These are phyloP conservation scores for Drosophila albomicans DNA, from an alignment of 1,140 invertebrate species.

Conservation along the genomic window DNA sequence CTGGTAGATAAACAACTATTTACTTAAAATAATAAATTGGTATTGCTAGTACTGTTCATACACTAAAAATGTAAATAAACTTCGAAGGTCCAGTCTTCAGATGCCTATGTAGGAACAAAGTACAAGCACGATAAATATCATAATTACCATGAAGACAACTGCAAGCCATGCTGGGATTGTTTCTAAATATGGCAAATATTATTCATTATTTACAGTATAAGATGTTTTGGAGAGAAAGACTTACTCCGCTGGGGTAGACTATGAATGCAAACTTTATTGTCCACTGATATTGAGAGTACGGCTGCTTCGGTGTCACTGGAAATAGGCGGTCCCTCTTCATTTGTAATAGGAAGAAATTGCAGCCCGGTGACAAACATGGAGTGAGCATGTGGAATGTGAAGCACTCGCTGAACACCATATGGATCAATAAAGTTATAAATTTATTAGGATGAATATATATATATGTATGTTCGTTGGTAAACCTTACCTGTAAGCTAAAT, in stretches of 20 bases:
- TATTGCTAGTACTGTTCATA: slow-evolving; percentile 41
- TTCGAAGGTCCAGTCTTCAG: slow-evolving; percentile 85
- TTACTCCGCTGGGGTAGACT: slow-evolving; percentile 93
- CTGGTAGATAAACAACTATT: slow-evolving; percentile 55
- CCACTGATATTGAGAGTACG: slow-evolving; percentile 96
- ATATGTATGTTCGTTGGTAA: neutral
- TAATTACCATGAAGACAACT: slow-evolving; percentile 89
- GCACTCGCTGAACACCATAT: slow-evolving; percentile 88
- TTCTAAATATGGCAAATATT: slow-evolving; percentile 86
- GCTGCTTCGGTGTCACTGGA: slow-evolving; percentile 92
- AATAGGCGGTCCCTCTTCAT: slow-evolving; percentile 87
- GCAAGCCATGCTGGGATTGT: slow-evolving; percentile 92
- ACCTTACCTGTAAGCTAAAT: slow-evolving; percentile 94
- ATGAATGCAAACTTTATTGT: slow-evolving; percentile 96
- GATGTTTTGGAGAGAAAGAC: slow-evolving; percentile 68
- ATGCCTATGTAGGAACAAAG: slow-evolving; percentile 92
- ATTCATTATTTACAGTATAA: slow-evolving; percentile 2
- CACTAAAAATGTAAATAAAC: slow-evolving; percentile 71
- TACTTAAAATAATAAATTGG: slow-evolving; percentile 72
- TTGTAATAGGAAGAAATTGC: slow-evolving; percentile 92
- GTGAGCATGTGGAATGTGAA: slow-evolving; percentile 93
- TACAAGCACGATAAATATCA: slow-evolving; percentile 91
- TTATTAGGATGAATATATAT: neutral
- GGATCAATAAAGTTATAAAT: slow-evolving; percentile 32
- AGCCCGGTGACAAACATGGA: slow-evolving; percentile 97